Evolutionary conservation across 1,140 invertebrate genomes (phyloP), one percentile per base, ranked within the genome.

Genomic region (Drosophila jambulina): DNA sequence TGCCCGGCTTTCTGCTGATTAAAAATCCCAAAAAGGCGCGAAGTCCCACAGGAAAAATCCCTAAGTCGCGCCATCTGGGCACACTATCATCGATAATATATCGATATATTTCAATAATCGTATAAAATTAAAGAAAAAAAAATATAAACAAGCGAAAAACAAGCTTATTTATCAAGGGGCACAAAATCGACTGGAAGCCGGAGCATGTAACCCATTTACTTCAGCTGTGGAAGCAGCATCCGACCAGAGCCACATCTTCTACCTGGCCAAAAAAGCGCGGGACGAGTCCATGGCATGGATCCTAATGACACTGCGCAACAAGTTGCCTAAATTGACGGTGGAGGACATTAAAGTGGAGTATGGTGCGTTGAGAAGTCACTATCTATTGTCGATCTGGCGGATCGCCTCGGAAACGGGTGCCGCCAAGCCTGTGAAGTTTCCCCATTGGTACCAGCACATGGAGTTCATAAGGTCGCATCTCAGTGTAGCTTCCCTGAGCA

Each of bases 401-500:
- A 46, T 23, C 6, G 36, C 36, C 54, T n/a, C 21, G 17, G 23
- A 58, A n/a, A 4, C 17, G 32, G 17, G 15, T 9, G 23, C 36
- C 38, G 15, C 15, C 15, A 40, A 17, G 8, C 29, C 29, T 23
- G 10, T 48, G 10, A 21, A 34, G 32, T 12, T 49, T 9, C 59
- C 59, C 43, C 38, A 36, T 3, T 61, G 59, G 59, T 61, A 29
- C 12, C 12, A 27, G 1, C 13, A 38, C 32, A 62, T 51, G 60
- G 45, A 51, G 5, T 49, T 61, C 45, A 10, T 38, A 32, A 7
- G 8, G 10, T 13, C 59, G 2, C 45, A 62, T 12, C 23, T 21
- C 6, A n/a, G 13, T 2, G 32, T 2, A 6, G 34, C 19, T n/a
- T 25, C 23, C 17, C 17, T n/a, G 15, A 48, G 15, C 23, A 15